Evolutionary conservation across 2,888 invertebrate genomes (phyloP).

Genomic region (Nephrotoma appendiculata): DNA sequence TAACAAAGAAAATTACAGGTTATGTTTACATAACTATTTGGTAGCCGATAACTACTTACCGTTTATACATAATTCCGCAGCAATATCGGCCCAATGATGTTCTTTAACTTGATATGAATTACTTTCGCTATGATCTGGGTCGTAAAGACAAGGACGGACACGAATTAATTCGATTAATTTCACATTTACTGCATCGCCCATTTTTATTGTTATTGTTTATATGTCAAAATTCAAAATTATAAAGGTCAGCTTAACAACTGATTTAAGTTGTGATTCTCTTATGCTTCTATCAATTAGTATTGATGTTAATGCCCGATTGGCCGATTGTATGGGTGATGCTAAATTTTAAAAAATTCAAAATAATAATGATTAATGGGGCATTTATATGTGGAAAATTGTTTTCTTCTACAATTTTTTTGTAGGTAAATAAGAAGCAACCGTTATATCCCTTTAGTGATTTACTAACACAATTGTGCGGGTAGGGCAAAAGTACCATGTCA

Average conservation of each 20-base stretch:
- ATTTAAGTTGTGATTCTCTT: background rate
- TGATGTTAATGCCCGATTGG: too few relatives aligned
- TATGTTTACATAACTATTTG: background rate
- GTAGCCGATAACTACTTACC: background rate
- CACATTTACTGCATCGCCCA: background rate
- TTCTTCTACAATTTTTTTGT: too few relatives aligned
- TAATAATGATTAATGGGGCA: too few relatives aligned
- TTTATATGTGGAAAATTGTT: too few relatives aligned
- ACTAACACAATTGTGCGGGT: too few relatives aligned
- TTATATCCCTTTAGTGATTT: too few relatives aligned
- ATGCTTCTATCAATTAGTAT: too few relatives aligned
- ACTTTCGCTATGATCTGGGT: background rate
- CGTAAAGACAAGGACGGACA: background rate
- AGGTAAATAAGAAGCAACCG: too few relatives aligned
- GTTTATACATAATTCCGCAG: background rate
- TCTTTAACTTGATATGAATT: background rate
- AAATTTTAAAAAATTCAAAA: too few relatives aligned
- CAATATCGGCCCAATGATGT: background rate
- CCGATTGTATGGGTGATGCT: too few relatives aligned
- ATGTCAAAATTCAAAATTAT: background rate
- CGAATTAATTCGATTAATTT: background rate
- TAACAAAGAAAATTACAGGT: background rate
- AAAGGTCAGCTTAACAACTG: background rate
- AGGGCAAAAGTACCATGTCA: too few relatives aligned
- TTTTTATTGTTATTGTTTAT: background rate